Evolutionary conservation across 2,113 vertebrate genomes (phyloP), one percentile per base, ranked within the genome.

Genomic region (Naja naja): DNA sequence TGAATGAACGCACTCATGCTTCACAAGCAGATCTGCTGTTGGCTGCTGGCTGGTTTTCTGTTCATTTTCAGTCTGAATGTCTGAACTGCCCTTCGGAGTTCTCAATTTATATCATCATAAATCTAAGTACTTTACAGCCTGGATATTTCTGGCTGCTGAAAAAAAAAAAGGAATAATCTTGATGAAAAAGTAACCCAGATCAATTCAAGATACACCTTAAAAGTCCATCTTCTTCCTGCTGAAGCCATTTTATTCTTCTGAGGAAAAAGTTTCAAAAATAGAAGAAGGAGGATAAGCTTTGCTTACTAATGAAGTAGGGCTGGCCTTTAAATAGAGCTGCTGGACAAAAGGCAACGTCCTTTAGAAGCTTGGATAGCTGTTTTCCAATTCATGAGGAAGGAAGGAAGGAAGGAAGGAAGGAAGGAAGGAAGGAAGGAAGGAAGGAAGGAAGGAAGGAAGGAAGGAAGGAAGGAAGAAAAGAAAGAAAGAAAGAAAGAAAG

Each of bases 381-480:
- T 89, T 23, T 58, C n/a, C 5, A 39, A 27, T 43, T 27, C 39
- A 25, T 22, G 23, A 53, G 0, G 53, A 16, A 54, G 1, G 16
- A 18, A 23, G 2, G 22, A 56, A 23, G 2, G 22, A 56, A 23
- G 0, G 6, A 8, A 56, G 6, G 22, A 23, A 56, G 5, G 22
- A 23, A 56, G 1, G 22, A 22, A 56, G 20, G 18, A 56, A 8
- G 20, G 18, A 56, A 23, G 6, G 18, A 7, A 23, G 55, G 14
- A 56, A 56, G 55, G 0, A 56, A 56, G 6, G 0, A 56, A 56
- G 55, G 1, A 1, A 20, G 27, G 9, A 0, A 10, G 27, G 55
- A 1, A 11, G 10, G 56, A 1, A 10, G 1, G 23, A 7, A 56
- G 0, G 56, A 23, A 56, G 2, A 22, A 25, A 58, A 9, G 56